Percentiles rank a stretch among this genome's conserved stretches.
Conservation (phyloP, 1,140 invertebrate genomes). For the Drosophila insularis region DNA sequence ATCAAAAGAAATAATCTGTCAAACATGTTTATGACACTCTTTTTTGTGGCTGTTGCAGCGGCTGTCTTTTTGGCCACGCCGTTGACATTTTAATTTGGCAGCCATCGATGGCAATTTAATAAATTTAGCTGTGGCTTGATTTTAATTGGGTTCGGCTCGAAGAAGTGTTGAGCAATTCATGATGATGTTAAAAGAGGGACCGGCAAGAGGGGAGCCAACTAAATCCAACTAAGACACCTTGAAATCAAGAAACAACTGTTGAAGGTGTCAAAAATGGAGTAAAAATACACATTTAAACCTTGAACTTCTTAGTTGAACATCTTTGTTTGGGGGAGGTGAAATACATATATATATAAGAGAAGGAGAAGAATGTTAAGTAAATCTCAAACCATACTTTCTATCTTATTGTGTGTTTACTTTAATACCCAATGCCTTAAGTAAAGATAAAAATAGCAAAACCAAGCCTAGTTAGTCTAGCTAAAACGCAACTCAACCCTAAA, state of each 20-base stretch:
- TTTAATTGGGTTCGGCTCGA: slow-evolving; percentile 60
- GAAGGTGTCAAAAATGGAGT: slow-evolving; percentile 28
- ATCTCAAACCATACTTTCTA: background rate
- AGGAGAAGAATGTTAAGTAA: background rate
- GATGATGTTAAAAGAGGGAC: background rate
- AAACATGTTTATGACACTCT: slow-evolving; percentile 76
- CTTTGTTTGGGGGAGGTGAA: background rate
- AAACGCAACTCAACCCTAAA: too few species aligned
- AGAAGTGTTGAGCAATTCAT: slow-evolving; percentile 58
- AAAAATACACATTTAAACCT: slow-evolving; percentile 16
- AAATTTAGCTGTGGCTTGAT: slow-evolving; percentile 56
- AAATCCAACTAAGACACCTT: slow-evolving; percentile 58
- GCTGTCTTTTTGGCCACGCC: slow-evolving; percentile 35
- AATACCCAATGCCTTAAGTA: background rate
- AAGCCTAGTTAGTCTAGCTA: too few species aligned
- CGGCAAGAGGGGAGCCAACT: background rate
- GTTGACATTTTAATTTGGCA: slow-evolving; percentile 79
- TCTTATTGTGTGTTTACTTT: background rate
- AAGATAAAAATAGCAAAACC: background rate
- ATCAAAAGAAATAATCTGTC: slow-evolving; percentile 74
- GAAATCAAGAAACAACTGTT: slow-evolving; percentile 5
- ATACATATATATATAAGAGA: too few species aligned
- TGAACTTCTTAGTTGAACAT: slow-evolving; percentile 21
- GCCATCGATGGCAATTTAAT: slow-evolving; percentile 77
- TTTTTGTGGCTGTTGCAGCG: slow-evolving; percentile 22